A percentile compares a stretch with the other conserved stretches of the same genome.
Evolutionary conservation across 1,140 invertebrate species (phyloP).

Genomic region (Fopius arisanus): DNA sequence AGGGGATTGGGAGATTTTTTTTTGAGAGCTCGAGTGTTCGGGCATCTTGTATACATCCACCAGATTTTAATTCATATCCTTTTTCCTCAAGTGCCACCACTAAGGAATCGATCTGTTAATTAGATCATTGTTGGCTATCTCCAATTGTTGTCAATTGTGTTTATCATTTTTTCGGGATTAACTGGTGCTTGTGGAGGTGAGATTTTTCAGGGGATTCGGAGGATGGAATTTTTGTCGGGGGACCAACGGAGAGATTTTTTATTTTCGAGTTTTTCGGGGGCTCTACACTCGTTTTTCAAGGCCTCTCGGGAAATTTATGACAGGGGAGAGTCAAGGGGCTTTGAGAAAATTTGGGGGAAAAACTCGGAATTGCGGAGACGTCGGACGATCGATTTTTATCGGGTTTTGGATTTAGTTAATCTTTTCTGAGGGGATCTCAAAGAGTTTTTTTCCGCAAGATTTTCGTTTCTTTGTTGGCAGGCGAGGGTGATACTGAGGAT

Average conservation of each 20-base stretch:
- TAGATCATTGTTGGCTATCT: not conserved
- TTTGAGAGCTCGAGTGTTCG: not conserved
- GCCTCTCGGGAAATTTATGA: not conserved
- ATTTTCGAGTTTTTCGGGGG: not conserved
- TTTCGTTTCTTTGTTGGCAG: not conserved
- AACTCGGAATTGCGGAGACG: constrained; percentile 19
- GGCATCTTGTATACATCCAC: not conserved
- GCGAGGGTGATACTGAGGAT: not conserved
- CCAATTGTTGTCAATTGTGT: not conserved
- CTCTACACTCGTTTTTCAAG: not conserved
- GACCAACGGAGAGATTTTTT: not conserved
- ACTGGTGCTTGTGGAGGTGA: too few relatives aligned
- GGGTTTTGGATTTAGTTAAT: not conserved
- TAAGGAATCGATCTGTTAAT: not conserved
- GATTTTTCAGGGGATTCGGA: not conserved
- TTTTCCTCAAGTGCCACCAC: not conserved
- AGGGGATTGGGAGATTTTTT: not conserved
- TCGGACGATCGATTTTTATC: constrained; percentile 15
- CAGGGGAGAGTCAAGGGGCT: not conserved
- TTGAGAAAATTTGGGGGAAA: constrained; percentile 2
- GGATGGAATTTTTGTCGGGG: too few relatives aligned
- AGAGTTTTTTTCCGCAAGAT: not conserved
- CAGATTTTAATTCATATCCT: not conserved
- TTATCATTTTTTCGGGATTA: too few relatives aligned
- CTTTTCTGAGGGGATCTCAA: not conserved